A percentile compares a stretch with the other conserved stretches of the same genome.
phyloP scores from a whole-genome alignment of 2,888 invertebrate species.

The Chloroclysta siterata region DNA sequence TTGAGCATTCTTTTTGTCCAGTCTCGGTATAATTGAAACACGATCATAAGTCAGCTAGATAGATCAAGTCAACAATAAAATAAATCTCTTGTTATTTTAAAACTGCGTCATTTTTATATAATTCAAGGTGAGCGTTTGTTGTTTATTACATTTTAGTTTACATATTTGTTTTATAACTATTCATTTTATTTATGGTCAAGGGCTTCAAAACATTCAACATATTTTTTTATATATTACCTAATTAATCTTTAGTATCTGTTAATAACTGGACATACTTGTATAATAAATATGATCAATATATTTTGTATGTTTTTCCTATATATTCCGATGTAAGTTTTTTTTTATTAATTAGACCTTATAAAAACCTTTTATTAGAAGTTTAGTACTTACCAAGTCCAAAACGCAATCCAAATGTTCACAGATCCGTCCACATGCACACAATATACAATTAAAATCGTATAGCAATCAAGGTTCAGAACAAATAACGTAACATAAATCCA shows the following conservation, averaged over 20 bases:
- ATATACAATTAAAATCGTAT: constrained; percentile 51
- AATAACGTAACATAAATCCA: constrained; percentile 41
- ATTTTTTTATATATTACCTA: background rate
- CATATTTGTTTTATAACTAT: constrained; percentile 19
- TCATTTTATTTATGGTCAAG: background rate
- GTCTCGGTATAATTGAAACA: background rate
- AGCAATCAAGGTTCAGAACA: constrained; percentile 51
- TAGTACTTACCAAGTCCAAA: constrained; percentile 75
- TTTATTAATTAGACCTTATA: too few relatives aligned
- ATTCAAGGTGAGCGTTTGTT: constrained; percentile 36
- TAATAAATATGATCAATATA: background rate
- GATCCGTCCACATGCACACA: constrained; percentile 71
- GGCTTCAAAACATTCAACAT: background rate
- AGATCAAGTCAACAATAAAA: background rate
- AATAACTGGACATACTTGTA: background rate
- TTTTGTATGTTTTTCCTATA: too few relatives aligned
- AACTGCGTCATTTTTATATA: constrained; percentile 31
- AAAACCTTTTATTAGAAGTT: background rate
- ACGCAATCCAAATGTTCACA: constrained; percentile 80
- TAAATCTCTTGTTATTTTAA: constrained; percentile 23
- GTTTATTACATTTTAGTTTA: constrained; percentile 28
- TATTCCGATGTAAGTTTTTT: too few relatives aligned
- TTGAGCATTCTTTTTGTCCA: background rate
- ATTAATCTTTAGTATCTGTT: background rate
- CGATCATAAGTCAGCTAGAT: too few relatives aligned